Evolutionary conservation across 2,113 vertebrate genomes (phyloP).

Genomic region (Atherinomorus stipes): DNA sequence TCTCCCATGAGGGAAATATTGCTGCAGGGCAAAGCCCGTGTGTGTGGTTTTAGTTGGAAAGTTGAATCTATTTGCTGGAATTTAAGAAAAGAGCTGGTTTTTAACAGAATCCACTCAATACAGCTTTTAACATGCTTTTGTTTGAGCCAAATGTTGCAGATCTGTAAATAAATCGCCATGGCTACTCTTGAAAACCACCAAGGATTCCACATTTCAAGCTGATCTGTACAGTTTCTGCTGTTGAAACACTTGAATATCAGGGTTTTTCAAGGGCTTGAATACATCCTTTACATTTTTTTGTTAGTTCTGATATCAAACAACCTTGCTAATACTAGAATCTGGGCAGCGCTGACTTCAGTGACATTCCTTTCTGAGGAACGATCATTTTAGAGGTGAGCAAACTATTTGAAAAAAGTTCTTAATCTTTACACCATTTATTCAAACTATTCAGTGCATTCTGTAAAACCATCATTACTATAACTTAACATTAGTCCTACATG

Average conservation of each 20-base stretch:
- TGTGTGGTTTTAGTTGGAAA: not conserved
- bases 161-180: not conserved
- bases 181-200: not conserved
- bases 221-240: not conserved
- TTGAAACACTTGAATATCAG: not conserved
- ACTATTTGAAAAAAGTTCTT: no score
- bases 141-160: not conserved
- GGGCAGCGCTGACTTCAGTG: no score
- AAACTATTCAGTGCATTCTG: not conserved
- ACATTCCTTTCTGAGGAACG: no score
- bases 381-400: no score
- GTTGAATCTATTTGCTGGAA: constrained; percentile 3
- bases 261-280: rapidly evolving
- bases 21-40: not conserved
- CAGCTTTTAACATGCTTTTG: not conserved
- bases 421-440: no score
- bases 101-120: not conserved
- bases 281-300: not conserved
- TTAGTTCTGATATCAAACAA: not conserved
- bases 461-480: constrained; percentile 7
- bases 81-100: not conserved
- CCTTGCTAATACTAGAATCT: not conserved
- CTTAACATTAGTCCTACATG: constrained; percentile 26
- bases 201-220: not conserved
- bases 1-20: not conserved